Conservation (phyloP, 2,797 vertebrate species). For the Phoeniculus purpureus region DNA sequence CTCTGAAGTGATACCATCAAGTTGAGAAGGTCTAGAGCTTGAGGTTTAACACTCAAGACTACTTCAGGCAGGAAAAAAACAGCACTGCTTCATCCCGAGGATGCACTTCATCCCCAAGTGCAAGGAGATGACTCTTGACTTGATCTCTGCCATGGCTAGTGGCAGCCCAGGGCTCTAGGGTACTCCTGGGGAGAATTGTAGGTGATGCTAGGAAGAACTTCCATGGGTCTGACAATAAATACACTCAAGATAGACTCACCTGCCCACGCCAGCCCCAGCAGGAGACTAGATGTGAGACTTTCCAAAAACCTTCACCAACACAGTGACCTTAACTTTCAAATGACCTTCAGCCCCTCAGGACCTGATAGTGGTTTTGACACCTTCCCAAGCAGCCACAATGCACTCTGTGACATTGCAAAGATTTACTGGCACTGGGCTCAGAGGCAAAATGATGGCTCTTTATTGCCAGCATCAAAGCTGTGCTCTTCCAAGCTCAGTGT, state of each 20-base stretch:
- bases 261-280: not conserved
- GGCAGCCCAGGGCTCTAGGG: not conserved
- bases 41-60: not conserved
- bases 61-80: not conserved
- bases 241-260: not conserved
- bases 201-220: not conserved
- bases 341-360: not conserved
- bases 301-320: not conserved
- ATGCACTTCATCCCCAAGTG: not conserved
- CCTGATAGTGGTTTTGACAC: rapidly evolving
- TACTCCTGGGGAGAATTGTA: not conserved
- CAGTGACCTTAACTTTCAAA: not conserved
- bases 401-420: not conserved
- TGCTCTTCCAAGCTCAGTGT: not conserved
- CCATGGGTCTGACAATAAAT: not conserved
- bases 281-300: not conserved
- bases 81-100: not conserved
- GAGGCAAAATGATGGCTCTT: not conserved
- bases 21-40: not conserved
- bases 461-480: not conserved
- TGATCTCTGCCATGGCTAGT: not conserved
- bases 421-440: not conserved
- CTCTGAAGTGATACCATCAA: not conserved
- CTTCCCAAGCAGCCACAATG: not conserved
- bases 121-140: not conserved